Base-by-base conservation (phyloP, 2,113 vertebrate genomes). In the Cettia cetti region DNA sequence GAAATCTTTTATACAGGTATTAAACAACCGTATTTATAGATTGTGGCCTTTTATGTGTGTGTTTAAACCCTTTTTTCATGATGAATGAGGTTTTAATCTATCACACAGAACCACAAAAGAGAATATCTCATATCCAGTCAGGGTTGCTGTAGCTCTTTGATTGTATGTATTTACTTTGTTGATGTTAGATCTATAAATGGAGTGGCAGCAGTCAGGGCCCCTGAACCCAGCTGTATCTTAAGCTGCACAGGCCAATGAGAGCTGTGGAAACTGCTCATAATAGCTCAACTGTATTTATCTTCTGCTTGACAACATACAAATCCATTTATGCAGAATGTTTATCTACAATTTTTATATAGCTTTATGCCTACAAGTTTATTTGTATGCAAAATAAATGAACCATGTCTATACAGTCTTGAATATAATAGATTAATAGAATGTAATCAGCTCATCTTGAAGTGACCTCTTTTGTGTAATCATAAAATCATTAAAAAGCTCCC, bases 1-100 rank as follows among this genome's bases (percentile, higher is more conserved):
- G 42, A 53, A 52, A 10, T 35, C 0, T 40, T 83, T 81, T 49
- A 28, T 26, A 18, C 0, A 0, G 7, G 19, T 72, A 79, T 60
- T 56, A 71, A 68, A 66, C 13, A 10, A 13, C 9, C 37, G 0
- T 40, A 44, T 60, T 83, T 60, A 53, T 57, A 72, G 15, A 69
- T 61, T 65, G 7, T 53, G 12, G 3, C 8, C 3, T 23, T 35
- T 24, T 53, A 39, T 47, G 9, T 39, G 9, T 26, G 5, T 77
- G 6, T 52, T 92, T 60, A 13, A 63, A 23, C 5, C 56, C 4
- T 17, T 63, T 71, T 39, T 81, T 61, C 11, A 15, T 61, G 19
- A 18, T 59, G 6, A 21, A 57, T 69, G 77, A 72, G 24, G 37
- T 86, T 79, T 76, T 49, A 57, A 8, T 63, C n/a, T 75, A 23